A percentile compares a stretch with the other conserved stretches of the same genome.
These are phyloP conservation scores for Lasioglossum lativentre DNA, from an alignment of 2,888 invertebrate genomes.

Conservation along the genomic window DNA sequence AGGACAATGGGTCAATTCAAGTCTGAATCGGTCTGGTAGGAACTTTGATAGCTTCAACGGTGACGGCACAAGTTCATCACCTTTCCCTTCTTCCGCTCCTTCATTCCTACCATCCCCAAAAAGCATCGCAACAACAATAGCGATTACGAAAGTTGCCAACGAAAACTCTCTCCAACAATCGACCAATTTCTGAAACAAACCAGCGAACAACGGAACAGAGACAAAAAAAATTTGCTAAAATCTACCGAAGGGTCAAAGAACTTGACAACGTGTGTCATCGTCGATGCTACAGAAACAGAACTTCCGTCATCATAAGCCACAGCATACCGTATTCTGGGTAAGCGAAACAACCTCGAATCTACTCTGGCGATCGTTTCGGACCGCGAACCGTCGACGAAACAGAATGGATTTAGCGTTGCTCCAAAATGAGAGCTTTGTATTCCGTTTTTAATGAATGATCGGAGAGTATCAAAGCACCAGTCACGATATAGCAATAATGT, in stretches of 20 bases:
- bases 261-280: background rate
- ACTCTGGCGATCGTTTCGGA: background rate
- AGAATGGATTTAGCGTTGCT: background rate
- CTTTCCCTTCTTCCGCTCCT: background rate
- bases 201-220: background rate
- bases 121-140: background rate
- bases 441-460: background rate
- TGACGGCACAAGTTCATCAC: constrained; percentile 12
- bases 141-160: background rate
- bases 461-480: background rate
- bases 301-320: background rate
- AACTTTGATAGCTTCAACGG: constrained; percentile 32
- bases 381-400: background rate
- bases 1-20: constrained; percentile 41
- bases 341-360: background rate
- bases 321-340: background rate
- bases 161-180: background rate
- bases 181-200: background rate
- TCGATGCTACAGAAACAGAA: background rate
- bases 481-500: background rate
- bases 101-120: background rate
- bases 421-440: background rate
- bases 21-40: constrained; percentile 29
- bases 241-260: background rate
- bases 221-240: background rate